Percentiles rank a stretch among this genome's conserved stretches.
Evolutionary conservation across 1,140 invertebrate species (phyloP).

Genomic region (Eupristina koningsbergeri): DNA sequence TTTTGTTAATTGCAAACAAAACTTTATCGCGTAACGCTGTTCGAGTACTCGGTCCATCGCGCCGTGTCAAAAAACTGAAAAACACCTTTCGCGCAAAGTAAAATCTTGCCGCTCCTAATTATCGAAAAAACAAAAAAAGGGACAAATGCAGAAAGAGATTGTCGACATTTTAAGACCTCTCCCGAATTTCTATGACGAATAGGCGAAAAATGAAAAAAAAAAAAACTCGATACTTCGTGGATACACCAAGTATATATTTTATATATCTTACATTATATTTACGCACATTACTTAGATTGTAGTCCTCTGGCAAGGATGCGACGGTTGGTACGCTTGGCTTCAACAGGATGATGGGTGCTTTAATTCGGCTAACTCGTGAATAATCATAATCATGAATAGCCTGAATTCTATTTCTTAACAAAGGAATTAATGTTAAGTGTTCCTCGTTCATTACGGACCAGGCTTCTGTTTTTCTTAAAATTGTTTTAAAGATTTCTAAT

Average conservation of each 20-base stretch:
- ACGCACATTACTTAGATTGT: constrained; percentile 74
- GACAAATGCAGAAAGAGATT: too few relatives aligned
- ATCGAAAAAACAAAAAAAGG: too few relatives aligned
- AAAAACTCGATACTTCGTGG: too few relatives aligned
- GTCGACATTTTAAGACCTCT: too few relatives aligned
- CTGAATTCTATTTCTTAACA: constrained; percentile 76
- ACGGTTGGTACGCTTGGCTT: constrained; percentile 75
- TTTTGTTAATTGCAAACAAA: too few relatives aligned
- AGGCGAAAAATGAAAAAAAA: too few relatives aligned
- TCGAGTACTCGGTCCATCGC: too few relatives aligned
- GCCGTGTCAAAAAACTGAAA: too few relatives aligned
- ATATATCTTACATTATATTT: neutral
- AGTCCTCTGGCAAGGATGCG: constrained; percentile 76
- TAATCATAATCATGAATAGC: constrained; percentile 74
- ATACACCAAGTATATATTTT: neutral
- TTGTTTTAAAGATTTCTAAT: constrained; percentile 57
- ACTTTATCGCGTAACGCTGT: too few relatives aligned
- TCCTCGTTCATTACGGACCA: constrained; percentile 61
- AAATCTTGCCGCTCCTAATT: too few relatives aligned
- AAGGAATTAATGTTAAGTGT: constrained; percentile 67
- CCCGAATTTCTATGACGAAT: too few relatives aligned
- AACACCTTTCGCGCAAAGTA: too few relatives aligned
- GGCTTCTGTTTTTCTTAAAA: neutral
- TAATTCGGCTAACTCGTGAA: constrained; percentile 63
- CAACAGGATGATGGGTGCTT: constrained; percentile 77